Evolutionary conservation across 2,113 vertebrate species (phyloP), one percentile per base, ranked within the genome.

Genomic region (Atrichornis clamosus): DNA sequence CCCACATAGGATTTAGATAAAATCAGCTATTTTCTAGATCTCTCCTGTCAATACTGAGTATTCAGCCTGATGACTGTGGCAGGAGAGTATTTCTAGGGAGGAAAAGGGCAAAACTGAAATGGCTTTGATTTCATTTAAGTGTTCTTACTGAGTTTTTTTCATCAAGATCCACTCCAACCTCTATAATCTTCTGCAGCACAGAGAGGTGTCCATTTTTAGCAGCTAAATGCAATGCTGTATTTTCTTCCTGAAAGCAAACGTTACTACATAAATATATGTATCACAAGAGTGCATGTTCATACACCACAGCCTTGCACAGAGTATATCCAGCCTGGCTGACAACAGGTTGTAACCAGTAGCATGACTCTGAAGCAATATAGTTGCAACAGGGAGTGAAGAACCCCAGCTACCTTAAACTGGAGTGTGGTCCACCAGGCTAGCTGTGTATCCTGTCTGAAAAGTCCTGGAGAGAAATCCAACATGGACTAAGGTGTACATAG

Each of bases 171-270:
- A 98, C 94, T 88, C 98, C 96, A 0, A 97, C 95, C 63, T 98
- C 98, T 80, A 99, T 23, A 7, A 99, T 98, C 95, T 96, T 98
- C 96, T 97, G 98, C 46, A 99, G 94, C 68, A 99, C 98, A 3
- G 97, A 95, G 9, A 89, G 23, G 37, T 98, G 98, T 13, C 99
- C 99, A 15, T 92, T 96, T 93, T 95, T 96, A 4, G 98, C 98
- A 69, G 98, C 98, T 73, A 99, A 97, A 95, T 99, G 99, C 47
- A 99, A 86, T 7, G 98, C 98, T 2, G 98, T 98, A 92, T 99
- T 98, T 90, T 98, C 97, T 70, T 99, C 98, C 99, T 99, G 88
- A 18, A 94, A 80, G 87, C 7, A 95, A 87, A 93, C 15, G 52
- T 21, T n/a, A 77, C 33, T 93, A 70, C 65, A 30, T 52, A 42